Evolutionary conservation across 2,113 vertebrate genomes (phyloP).

Genomic region (Gorilla gorilla): DNA sequence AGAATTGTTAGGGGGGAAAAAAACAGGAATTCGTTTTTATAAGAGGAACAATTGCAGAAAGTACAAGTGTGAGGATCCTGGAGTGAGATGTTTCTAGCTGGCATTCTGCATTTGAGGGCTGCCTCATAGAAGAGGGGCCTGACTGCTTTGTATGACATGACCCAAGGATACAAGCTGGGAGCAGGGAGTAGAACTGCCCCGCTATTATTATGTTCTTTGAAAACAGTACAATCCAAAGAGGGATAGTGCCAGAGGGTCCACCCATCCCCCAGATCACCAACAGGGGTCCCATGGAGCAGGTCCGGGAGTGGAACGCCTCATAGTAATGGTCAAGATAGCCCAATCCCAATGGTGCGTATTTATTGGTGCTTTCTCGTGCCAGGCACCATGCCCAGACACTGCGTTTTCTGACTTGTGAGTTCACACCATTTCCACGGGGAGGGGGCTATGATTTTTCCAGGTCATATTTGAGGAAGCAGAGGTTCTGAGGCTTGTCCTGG

Average conservation of each 20-base stretch:
- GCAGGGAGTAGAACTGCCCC: neutral
- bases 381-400: neutral
- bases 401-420: neutral
- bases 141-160: neutral
- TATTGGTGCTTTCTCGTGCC: neutral
- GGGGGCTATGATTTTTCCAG: neutral
- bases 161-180: neutral
- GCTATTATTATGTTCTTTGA: neutral
- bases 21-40: neutral
- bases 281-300: neutral
- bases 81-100: neutral
- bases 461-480: neutral
- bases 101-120: neutral
- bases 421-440: neutral
- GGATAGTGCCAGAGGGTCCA: neutral
- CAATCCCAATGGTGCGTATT: accelerated
- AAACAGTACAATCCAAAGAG: neutral
- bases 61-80: neutral
- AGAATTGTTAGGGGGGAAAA: neutral
- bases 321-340: accelerated
- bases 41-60: neutral
- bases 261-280: neutral
- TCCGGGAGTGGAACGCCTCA: accelerated
- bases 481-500: neutral
- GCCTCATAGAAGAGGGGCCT: neutral